These are phyloP conservation scores for Gerris lacustris DNA, from an alignment of 2,888 invertebrate genomes.

Conservation along the genomic window DNA sequence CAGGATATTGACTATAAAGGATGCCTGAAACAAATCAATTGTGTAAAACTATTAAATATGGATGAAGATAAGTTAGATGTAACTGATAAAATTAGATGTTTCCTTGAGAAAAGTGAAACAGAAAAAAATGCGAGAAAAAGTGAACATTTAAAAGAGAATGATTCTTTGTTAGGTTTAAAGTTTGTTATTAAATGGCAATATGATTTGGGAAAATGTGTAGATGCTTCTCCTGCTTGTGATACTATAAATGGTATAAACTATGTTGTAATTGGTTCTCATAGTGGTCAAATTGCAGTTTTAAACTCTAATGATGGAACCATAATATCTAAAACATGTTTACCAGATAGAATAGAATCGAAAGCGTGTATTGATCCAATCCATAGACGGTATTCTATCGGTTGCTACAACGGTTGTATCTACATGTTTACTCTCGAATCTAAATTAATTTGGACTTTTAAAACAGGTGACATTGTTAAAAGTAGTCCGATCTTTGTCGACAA, in stretches of 20 bases:
- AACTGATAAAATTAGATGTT: too few relatives aligned
- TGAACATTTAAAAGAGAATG: too few relatives aligned
- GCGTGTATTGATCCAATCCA: constrained; percentile 39
- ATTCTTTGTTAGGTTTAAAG: not conserved
- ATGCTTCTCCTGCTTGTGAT: constrained; percentile 47
- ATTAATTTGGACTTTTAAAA: constrained; percentile 49
- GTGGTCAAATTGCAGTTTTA: constrained; percentile 53
- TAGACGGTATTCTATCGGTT: constrained; percentile 44
- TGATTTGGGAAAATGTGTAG: constrained; percentile 67
- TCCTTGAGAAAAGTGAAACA: too few relatives aligned
- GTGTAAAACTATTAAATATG: too few relatives aligned
- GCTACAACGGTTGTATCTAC: constrained; percentile 62
- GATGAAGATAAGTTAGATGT: too few relatives aligned
- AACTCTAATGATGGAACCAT: constrained; percentile 43
- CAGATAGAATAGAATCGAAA: constrained; percentile 61
- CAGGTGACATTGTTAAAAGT: constrained; percentile 54
- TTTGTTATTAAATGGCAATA: constrained; percentile 41
- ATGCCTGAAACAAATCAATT: not conserved
- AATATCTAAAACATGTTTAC: constrained; percentile 42
- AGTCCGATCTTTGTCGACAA: constrained; percentile 39
- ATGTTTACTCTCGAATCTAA: constrained; percentile 46
- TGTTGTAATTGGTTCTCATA: constrained; percentile 58
- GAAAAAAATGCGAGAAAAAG: too few relatives aligned
- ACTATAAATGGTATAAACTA: constrained; percentile 31
- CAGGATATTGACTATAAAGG: not conserved